Conservation (phyloP, 2,113 vertebrate species). For the Pipa parva region DNA sequence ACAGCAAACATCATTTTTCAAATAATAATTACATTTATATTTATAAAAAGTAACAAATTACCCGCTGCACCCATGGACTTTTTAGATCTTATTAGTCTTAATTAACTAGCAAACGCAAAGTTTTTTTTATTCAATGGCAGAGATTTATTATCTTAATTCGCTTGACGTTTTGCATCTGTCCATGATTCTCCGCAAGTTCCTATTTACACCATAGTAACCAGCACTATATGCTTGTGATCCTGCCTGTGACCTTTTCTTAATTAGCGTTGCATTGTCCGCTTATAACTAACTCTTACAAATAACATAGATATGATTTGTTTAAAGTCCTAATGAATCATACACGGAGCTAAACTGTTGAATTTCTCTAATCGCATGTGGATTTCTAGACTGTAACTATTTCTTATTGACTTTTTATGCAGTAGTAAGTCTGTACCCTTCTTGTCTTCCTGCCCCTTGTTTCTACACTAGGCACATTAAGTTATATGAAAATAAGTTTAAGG, state of each 20-base stretch:
- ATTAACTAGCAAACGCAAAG: slow-evolving; percentile 64
- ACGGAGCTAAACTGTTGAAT: neutral
- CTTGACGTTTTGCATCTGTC: slow-evolving; percentile 54
- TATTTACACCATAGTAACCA: slow-evolving; percentile 61
- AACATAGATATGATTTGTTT: slow-evolving; percentile 20
- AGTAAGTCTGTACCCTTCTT: slow-evolving; percentile 2
- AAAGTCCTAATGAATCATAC: slow-evolving; percentile 5
- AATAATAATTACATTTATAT: slow-evolving; percentile 46
- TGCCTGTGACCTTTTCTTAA: slow-evolving; percentile 63
- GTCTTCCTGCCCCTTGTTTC: slow-evolving; percentile 56
- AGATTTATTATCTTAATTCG: slow-evolving; percentile 71
- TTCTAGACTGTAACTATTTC: slow-evolving; percentile 22
- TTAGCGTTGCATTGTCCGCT: slow-evolving; percentile 65
- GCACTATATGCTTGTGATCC: slow-evolving; percentile 51
- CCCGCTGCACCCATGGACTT: slow-evolving; percentile 60
- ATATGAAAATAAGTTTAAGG: slow-evolving; percentile 55
- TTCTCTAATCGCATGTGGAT: slow-evolving; percentile 16
- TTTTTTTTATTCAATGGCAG: slow-evolving; percentile 63
- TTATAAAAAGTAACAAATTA: slow-evolving; percentile 58
- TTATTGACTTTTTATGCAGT: slow-evolving; percentile 22
- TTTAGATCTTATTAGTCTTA: slow-evolving; percentile 65
- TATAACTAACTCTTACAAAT: slow-evolving; percentile 50
- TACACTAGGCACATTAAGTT: slow-evolving; percentile 59
- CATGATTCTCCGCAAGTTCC: slow-evolving; percentile 57
- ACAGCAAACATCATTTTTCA: neutral